These are phyloP conservation scores for Kradibia gibbosae DNA, from an alignment of 1,140 invertebrate genomes.

Conservation along the genomic window DNA sequence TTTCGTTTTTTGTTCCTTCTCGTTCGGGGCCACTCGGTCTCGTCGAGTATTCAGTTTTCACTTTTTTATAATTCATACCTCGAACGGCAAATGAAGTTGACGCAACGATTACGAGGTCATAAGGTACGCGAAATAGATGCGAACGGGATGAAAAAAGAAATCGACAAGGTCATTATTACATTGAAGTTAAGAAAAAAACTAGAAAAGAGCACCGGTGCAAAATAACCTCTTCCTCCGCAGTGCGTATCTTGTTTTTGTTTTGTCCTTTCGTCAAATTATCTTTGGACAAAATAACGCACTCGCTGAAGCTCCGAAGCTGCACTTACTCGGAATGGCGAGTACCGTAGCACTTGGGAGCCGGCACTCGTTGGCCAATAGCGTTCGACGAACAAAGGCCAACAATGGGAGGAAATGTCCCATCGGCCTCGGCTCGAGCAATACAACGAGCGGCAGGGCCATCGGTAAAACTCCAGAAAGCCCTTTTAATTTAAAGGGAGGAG, in stretches of 20 bases:
- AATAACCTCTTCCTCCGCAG: slow-evolving; percentile 29
- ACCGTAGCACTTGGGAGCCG: neutral
- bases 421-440: neutral
- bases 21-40: slow-evolving; percentile 52
- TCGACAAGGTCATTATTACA: no score
- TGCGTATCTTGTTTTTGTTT: slow-evolving; percentile 41
- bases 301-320: neutral
- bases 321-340: neutral
- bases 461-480: no score
- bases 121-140: slow-evolving; percentile 49
- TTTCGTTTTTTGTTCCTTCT: slow-evolving; percentile 57
- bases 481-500: neutral
- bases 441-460: neutral
- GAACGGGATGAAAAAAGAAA: slow-evolving; percentile 39
- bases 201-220: slow-evolving; percentile 50
- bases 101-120: slow-evolving; percentile 41
- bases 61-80: slow-evolving; percentile 72
- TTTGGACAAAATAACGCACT: slow-evolving; percentile 13
- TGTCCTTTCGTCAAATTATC: slow-evolving; percentile 37
- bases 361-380: neutral
- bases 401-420: neutral
- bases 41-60: slow-evolving; percentile 68
- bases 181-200: no score
- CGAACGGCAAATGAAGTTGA: slow-evolving; percentile 67
- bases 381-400: neutral